Base-by-base conservation (phyloP, 2,113 vertebrate genomes). In the Pterocles orientalis region DNA sequence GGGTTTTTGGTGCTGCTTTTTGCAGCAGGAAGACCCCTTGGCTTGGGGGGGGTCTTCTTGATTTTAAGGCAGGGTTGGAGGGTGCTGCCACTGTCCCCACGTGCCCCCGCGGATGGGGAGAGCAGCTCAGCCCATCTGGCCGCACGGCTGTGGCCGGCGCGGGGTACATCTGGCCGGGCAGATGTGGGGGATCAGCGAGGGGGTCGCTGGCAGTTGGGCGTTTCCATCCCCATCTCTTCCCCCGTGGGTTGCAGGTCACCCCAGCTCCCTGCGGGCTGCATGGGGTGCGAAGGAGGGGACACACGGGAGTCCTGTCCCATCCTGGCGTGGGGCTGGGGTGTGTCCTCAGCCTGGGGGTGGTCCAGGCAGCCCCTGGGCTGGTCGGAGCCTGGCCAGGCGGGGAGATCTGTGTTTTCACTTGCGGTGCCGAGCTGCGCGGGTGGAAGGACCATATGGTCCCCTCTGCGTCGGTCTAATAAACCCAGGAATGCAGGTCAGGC, bases 371-470 rank as follows among this genome's bases (percentile, higher is more conserved):
- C 80, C 80, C 54, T 0, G 0, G 75, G 57, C 17, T 3, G 0
- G 19, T 3, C 3, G 0, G 56, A 75, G 16, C 18, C 5, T 23
- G 61, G n/a, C 25, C 48, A 7, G 50, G 29, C 73, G 64, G 0
- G 0, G 9, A 56, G 90, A 80, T 34, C 58, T 34, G 56, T 61
- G 48, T 50, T 51, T 57, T 23, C 20, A 70, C 81, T 83, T 9
- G 28, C 25, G 3, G 51, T 48, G 69, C 69, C 0, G 31, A 78
- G 65, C 65, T 77, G 69, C 0, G 4, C 39, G 86, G 64, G 29
- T 51, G 65, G 83, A 87, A 79, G 89, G 78, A 70, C 84, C 96
- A 92, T 85, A 95, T 94, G 96, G 94, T 93, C 57, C 87, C n/a
- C 41, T 75, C 53, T 61, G 78, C 0, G 28, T 33, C 20, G 9